A percentile compares a stretch with the other conserved stretches of the same genome.
phyloP scores from a whole-genome alignment of 1,140 invertebrate species.

The Drosophila seguyi region DNA sequence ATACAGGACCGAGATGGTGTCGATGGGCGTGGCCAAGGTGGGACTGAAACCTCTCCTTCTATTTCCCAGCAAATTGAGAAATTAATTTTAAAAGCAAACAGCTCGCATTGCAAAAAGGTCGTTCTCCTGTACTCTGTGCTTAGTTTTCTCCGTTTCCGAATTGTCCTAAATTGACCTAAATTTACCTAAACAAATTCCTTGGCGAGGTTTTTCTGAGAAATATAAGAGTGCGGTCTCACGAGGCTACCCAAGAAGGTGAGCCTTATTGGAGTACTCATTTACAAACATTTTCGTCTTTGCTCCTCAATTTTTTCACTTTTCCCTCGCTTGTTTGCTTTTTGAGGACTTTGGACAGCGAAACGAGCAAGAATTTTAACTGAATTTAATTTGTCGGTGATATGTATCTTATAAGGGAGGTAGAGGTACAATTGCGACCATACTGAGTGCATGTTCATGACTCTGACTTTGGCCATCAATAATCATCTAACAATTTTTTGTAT shows the following conservation, averaged over 20 bases:
- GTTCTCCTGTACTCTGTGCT: conserved; percentile 5
- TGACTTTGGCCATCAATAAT: no score
- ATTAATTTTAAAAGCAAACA: no score
- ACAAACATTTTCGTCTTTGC: conserved; percentile 60
- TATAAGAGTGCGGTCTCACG: conserved; percentile 8
- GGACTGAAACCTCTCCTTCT: no score
- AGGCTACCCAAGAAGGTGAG: conserved; percentile 2
- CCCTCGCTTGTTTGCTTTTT: conserved; percentile 3
- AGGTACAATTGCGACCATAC: no score
- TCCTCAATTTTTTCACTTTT: neutral
- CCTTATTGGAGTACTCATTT: conserved; percentile 52
- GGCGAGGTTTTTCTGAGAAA: conserved; percentile 24
- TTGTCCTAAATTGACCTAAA: no score
- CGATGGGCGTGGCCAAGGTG: conserved; percentile 7
- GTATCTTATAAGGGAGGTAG: no score
- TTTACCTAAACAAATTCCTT: conserved; percentile 69
- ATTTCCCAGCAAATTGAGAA: no score
- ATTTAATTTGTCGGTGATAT: conserved; percentile 74
- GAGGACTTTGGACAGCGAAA: conserved; percentile 65
- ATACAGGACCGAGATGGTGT: neutral
- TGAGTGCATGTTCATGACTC: no score
- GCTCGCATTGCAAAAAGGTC: no score
- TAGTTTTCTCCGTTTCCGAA: conserved; percentile 13
- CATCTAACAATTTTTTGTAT: no score
- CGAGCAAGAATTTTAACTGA: conserved; percentile 73